These are phyloP conservation scores for Melikaiella ostensackeni DNA, from an alignment of 2,888 invertebrate species.

Conservation along the genomic window DNA sequence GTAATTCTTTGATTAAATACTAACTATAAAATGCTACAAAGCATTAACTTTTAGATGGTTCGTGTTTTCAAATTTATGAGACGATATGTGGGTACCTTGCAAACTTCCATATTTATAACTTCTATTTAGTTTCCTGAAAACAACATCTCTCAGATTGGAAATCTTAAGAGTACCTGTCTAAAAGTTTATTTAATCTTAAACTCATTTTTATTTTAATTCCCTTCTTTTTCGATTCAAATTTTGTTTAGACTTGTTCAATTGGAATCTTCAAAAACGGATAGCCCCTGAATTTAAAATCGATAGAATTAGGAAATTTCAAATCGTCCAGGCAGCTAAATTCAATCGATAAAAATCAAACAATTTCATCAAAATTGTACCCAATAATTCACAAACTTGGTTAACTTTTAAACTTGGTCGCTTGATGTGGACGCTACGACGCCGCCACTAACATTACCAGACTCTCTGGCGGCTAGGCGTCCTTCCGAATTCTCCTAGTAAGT, in stretches of 20 bases:
- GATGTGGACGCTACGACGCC: not conserved
- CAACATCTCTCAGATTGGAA: not conserved
- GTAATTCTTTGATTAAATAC: not conserved
- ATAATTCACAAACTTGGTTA: not conserved
- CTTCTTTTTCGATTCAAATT: too few relatives aligned
- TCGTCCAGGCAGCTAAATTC: not conserved
- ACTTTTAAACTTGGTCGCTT: not conserved
- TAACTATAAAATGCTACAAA: conserved; percentile 40
- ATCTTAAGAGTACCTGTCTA: not conserved
- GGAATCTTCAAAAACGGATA: not conserved
- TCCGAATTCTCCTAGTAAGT: not conserved
- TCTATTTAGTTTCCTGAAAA: not conserved
- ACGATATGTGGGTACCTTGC: not conserved
- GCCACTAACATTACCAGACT: not conserved
- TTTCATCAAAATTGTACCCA: not conserved
- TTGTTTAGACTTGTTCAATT: too few relatives aligned
- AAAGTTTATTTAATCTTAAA: not conserved
- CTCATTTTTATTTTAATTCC: not conserved
- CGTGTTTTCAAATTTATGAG: not conserved
- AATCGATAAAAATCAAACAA: not conserved
- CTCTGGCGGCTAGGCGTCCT: conserved; percentile 19
- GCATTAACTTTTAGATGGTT: not conserved
- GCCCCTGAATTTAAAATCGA: not conserved
- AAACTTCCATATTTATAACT: too few relatives aligned
- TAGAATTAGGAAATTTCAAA: not conserved